Evolutionary conservation across 2,113 vertebrate species (phyloP), one percentile per base, ranked within the genome.

Genomic region (Loxodonta africana): DNA sequence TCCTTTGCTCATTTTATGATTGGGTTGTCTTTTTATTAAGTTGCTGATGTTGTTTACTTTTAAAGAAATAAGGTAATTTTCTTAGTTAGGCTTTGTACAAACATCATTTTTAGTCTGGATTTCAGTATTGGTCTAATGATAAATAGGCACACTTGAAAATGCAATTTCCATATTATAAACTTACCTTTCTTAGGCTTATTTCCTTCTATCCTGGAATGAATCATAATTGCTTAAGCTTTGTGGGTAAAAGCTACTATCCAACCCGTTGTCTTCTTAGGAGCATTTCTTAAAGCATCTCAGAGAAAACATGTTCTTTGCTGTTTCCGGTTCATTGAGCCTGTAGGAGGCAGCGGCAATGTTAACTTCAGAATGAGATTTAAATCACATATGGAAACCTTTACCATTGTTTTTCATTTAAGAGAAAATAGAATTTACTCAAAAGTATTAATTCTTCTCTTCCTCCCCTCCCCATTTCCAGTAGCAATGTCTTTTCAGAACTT

Each of bases 301-400:
- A 95, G 73, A 92, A 97, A 97, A 96, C 87, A 63, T 83, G 51
- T 94, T 96, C 95, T 92, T 97, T 76, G n/a, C 30, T 15, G n/a
- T 95, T 97, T 94, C 91, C 93, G 90, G 71, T 87, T 96, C 95
- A 91, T 95, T 90, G 90, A 95, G 84, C 95, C 65, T 96, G 92
- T 94, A 83, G 89, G 77, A 97, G 51, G 78, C 73, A 48, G 77
- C 57, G 69, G 46, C 60, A 92, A 53, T 95, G 91, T 33, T 85
- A 90, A 91, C 84, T 97, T 96, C 60, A 97, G 89, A 96, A 93
- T 93, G 91, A 97, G 88, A 92, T 95, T 96, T 93, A 96, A 95
- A 95, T 96, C 96, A 90, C 71, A 92, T 71, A 94, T 90, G 78
- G 87, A 90, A 96, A 92, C 26, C 71, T 97, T 93, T 90, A 83